A percentile compares a stretch with the other conserved stretches of the same genome.
These are phyloP conservation scores for Hemitrygon akajei DNA, from an alignment of 2,797 vertebrate species.

Conservation along the genomic window DNA sequence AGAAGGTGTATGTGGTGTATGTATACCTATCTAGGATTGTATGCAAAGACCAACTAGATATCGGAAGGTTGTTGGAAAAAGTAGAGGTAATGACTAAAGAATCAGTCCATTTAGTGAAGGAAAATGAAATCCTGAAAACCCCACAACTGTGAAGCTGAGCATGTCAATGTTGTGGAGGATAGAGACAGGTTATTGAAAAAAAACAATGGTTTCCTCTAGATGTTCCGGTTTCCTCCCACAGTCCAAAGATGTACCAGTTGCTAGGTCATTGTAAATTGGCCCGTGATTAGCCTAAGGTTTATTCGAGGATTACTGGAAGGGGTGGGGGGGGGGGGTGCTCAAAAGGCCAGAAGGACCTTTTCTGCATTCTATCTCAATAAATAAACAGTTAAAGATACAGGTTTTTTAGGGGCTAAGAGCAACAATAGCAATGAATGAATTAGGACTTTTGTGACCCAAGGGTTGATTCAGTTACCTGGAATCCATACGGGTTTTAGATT, in stretches of 20 bases:
- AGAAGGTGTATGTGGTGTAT: background rate
- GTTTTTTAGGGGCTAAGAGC: background rate
- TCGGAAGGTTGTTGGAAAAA: background rate
- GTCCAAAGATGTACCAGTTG: too few species aligned
- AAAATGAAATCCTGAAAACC: background rate
- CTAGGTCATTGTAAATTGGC: too few species aligned
- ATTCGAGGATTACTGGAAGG: too few species aligned
- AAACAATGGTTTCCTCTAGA: background rate
- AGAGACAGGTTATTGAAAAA: background rate
- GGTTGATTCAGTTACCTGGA: background rate
- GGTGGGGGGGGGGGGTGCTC: too few species aligned
- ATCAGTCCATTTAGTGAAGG: background rate
- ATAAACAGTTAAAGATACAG: background rate
- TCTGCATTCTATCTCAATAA: too few species aligned
- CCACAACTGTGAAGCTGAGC: background rate
- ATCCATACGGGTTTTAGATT: background rate
- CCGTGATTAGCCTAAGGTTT: too few species aligned
- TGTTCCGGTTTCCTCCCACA: too few species aligned
- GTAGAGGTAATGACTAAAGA: background rate
- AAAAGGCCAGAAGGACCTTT: too few species aligned
- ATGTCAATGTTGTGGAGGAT: background rate
- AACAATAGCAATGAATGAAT: background rate
- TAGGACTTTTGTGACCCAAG: background rate
- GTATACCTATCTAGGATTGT: background rate
- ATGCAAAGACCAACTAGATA: background rate